Evolutionary conservation across 2,888 invertebrate genomes (phyloP).

Genomic region (Campoplex nolae): DNA sequence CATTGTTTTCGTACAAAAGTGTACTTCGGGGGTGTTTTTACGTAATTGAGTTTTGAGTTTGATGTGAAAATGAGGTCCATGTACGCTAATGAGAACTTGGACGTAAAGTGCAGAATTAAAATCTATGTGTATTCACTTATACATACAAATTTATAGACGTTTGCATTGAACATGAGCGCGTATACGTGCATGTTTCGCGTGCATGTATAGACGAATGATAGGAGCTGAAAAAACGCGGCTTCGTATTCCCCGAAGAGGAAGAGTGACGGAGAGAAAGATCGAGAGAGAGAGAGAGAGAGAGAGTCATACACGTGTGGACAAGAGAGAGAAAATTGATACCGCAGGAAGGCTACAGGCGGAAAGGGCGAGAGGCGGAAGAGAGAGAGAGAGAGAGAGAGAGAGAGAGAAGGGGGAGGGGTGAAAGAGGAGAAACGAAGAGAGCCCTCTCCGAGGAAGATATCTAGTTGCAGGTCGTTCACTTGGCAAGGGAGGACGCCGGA

Average conservation of each 20-base stretch:
- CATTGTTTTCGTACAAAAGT: constrained; percentile 1
- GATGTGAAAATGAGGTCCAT: background rate
- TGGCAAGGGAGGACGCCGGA: constrained; percentile 80
- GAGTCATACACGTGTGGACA: constrained; percentile 39
- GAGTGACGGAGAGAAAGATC: constrained; percentile 32
- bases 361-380: constrained; percentile 21
- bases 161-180: background rate
- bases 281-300: constrained; percentile 27
- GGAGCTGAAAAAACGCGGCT: constrained; percentile 31
- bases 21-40: background rate
- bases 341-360: background rate
- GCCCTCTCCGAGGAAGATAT: constrained; percentile 77
- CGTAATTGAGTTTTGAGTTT: background rate
- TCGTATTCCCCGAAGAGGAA: constrained; percentile 49
- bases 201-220: background rate
- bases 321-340: constrained; percentile 13
- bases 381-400: background rate
- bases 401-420: constrained; percentile 38
- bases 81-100: constrained; percentile 1
- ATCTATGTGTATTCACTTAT: constrained; percentile 13
- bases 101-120: constrained; percentile 27
- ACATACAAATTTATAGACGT: background rate
- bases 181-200: background rate
- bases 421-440: constrained; percentile 64
- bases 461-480: constrained; percentile 84